These are phyloP conservation scores for Papilio xuthus DNA, from an alignment of 1,140 invertebrate species.

Conservation along the genomic window DNA sequence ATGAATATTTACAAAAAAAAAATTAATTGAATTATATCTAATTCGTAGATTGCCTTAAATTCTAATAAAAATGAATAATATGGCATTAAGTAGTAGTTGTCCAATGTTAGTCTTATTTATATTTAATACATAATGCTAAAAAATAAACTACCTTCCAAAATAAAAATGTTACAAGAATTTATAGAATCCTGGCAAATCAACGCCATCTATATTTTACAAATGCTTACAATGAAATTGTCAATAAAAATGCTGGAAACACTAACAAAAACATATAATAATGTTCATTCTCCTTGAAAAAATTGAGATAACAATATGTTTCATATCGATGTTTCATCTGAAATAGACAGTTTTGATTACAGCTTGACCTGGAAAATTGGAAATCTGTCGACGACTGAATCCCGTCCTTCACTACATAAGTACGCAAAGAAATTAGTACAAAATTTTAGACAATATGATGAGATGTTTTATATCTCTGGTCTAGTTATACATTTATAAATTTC, in stretches of 20 bases:
- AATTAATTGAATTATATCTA: slow-evolving; percentile 30
- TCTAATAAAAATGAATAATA: slow-evolving; percentile 37
- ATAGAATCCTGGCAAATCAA: neutral
- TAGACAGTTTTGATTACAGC: no score
- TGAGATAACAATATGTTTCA: no score
- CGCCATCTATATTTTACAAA: slow-evolving; percentile 3
- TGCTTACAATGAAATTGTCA: neutral
- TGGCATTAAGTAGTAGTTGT: slow-evolving; percentile 34
- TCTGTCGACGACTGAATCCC: no score
- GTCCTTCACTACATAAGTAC: no score
- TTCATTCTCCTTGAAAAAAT: no score
- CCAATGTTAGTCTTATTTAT: slow-evolving; percentile 27
- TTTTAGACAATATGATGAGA: no score
- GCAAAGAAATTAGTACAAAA: no score
- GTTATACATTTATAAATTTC: neutral
- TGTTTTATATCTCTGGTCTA: no score
- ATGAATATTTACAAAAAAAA: slow-evolving; percentile 37
- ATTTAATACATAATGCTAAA: slow-evolving; percentile 34
- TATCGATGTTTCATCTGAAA: no score
- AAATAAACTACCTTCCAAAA: slow-evolving; percentile 11
- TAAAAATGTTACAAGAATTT: neutral
- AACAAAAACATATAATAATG: neutral
- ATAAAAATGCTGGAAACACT: neutral
- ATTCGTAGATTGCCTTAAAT: slow-evolving; percentile 37
- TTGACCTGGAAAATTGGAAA: no score